Conservation (phyloP, 2,888 invertebrate species). For the Agrotis exclamationis region DNA sequence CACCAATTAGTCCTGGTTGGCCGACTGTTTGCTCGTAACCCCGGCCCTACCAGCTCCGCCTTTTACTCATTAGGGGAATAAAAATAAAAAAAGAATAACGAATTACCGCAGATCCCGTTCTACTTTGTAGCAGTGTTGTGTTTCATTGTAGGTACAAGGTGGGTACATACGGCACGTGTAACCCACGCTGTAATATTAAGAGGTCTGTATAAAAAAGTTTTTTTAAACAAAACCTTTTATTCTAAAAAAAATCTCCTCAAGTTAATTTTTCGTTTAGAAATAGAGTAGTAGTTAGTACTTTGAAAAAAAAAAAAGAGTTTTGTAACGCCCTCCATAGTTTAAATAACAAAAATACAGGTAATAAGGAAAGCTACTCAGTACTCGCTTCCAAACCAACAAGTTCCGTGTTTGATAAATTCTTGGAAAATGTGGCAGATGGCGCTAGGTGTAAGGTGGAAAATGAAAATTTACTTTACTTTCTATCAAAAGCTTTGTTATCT, state of each 20-base stretch:
- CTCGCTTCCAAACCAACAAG: no score
- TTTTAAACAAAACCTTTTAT: no score
- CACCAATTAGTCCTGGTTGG: conserved; percentile 62
- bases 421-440: background rate
- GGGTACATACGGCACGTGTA: conserved; percentile 39
- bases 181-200: no score
- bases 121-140: conserved; percentile 11
- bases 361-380: no score
- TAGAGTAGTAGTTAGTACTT: no score
- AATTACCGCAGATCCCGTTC: conserved; percentile 21
- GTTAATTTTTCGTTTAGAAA: no score
- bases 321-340: no score
- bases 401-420: background rate
- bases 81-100: conserved; percentile 56
- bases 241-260: no score
- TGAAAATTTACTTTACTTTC: background rate
- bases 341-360: no score
- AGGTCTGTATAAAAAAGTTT: no score
- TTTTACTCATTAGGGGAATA: conserved; percentile 59
- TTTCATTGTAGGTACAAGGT: conserved; percentile 33
- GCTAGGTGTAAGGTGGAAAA: background rate
- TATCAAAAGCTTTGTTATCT: background rate
- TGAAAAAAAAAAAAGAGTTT: no score
- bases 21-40: conserved; percentile 22
- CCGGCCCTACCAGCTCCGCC: conserved; percentile 35